Conservation (phyloP, 2,888 invertebrate genomes). For the Allophyes oxyacanthae region DNA sequence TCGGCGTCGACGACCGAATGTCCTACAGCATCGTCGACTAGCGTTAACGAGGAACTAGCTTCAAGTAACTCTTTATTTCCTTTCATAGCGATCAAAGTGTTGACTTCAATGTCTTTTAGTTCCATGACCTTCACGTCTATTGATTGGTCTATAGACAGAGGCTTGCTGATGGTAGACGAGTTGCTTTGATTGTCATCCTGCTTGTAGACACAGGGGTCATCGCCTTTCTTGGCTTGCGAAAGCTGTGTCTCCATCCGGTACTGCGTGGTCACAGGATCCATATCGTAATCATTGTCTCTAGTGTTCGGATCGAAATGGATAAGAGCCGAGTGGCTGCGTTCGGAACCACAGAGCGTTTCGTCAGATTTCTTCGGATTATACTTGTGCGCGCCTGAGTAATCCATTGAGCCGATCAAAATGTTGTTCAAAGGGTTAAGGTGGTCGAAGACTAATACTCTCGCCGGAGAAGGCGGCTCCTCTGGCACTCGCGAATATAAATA, state of each 20-base stretch:
- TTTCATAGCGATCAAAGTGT: slow-evolving; percentile 80
- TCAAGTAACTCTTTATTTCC: slow-evolving; percentile 72
- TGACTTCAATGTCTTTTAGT: slow-evolving; percentile 68
- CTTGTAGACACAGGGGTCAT: slow-evolving; percentile 21
- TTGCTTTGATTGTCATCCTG: slow-evolving; percentile 36
- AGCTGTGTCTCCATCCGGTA: slow-evolving; percentile 25
- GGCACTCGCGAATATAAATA: not conserved
- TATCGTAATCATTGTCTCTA: slow-evolving; percentile 30
- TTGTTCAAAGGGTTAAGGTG: slow-evolving; percentile 80
- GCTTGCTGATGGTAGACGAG: slow-evolving; percentile 53
- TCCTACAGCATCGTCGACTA: slow-evolving; percentile 72
- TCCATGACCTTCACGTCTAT: slow-evolving; percentile 52
- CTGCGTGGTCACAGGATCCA: slow-evolving; percentile 40
- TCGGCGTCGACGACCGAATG: slow-evolving; percentile 51
- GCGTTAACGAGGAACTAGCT: slow-evolving; percentile 72
- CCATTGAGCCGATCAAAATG: slow-evolving; percentile 62
- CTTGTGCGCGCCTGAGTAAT: slow-evolving; percentile 62
- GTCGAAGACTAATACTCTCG: slow-evolving; percentile 72
- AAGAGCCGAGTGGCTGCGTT: slow-evolving; percentile 10
- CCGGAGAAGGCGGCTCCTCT: not conserved
- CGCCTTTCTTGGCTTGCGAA: slow-evolving; percentile 27
- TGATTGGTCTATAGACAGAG: slow-evolving; percentile 60
- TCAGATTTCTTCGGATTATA: slow-evolving; percentile 65
- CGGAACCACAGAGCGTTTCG: slow-evolving; percentile 24
- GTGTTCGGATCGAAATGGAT: not conserved